These are phyloP conservation scores for Aphrocallistes beatrix DNA, from an alignment of 37 sponge, comb jelly and placozoan genomes.

Conservation along the genomic window DNA sequence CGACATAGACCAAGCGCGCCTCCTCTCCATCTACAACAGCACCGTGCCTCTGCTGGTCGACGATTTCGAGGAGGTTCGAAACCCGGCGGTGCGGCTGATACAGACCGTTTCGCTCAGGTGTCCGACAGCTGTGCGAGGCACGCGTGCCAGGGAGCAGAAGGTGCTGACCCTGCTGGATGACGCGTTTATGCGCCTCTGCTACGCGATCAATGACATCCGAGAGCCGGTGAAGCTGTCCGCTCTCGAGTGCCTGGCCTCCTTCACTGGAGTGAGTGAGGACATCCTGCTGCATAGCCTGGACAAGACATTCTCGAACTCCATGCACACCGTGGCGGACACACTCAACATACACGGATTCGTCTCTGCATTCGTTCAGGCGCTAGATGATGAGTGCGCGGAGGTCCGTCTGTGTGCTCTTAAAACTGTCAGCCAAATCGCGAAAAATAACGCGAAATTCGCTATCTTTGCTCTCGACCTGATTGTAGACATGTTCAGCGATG, in stretches of 20 bases:
- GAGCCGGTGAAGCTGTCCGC: not conserved
- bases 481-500: conserved; percentile 92
- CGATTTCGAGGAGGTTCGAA: not conserved
- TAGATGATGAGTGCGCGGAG: conserved; percentile 86
- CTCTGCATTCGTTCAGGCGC: conserved; percentile 72
- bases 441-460: conserved; percentile 38
- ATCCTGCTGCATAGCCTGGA: conserved; percentile 12
- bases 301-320: not conserved
- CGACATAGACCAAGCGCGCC: not conserved
- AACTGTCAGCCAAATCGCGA: conserved; percentile 52
- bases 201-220: not conserved
- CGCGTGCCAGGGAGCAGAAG: conserved; percentile 10
- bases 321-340: not conserved
- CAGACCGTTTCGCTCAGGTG: not conserved
- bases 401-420: conserved; percentile 66
- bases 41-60: not conserved
- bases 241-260: not conserved
- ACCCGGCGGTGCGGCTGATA: not conserved
- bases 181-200: not conserved
- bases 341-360: conserved; percentile 1
- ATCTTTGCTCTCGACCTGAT: conserved; percentile 55
- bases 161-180: not conserved
- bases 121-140: not conserved
- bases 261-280: not conserved
- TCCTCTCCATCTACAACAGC: not conserved